phyloP scores from a whole-genome alignment of 2,113 vertebrate genomes.

The Prunella himalayana region DNA sequence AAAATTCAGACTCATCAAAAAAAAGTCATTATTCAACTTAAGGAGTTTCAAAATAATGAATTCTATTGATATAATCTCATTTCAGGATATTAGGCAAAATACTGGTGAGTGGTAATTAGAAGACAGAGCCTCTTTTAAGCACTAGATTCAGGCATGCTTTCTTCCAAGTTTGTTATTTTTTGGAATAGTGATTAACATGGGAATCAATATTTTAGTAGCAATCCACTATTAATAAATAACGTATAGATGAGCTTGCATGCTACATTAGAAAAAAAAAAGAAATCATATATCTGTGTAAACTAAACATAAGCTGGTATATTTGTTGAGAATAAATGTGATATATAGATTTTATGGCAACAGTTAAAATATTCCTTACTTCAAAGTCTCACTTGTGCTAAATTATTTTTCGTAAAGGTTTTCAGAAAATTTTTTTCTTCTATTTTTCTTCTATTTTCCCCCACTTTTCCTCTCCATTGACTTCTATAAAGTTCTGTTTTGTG shows the following conservation, averaged over 20 bases:
- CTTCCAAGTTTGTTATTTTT: background rate
- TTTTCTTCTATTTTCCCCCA: accelerated
- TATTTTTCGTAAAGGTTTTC: background rate
- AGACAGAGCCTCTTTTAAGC: background rate
- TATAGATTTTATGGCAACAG: background rate
- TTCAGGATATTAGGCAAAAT: background rate
- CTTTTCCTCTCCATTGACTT: background rate
- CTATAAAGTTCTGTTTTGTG: background rate
- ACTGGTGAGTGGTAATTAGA: background rate
- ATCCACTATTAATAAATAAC: background rate
- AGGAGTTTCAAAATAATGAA: background rate
- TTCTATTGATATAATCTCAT: background rate
- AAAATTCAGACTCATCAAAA: background rate
- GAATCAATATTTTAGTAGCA: background rate
- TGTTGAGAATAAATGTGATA: background rate
- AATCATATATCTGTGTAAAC: background rate
- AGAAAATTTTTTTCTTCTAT: accelerated
- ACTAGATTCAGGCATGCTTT: background rate
- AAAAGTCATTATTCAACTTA: accelerated
- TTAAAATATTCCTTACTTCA: background rate
- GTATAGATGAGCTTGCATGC: background rate
- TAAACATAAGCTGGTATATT: background rate
- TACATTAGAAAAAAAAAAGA: background rate
- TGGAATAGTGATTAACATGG: background rate
- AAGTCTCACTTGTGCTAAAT: background rate